Conservation (phyloP, 2,797 vertebrate genomes). For the Gambelia wislizenii region DNA sequence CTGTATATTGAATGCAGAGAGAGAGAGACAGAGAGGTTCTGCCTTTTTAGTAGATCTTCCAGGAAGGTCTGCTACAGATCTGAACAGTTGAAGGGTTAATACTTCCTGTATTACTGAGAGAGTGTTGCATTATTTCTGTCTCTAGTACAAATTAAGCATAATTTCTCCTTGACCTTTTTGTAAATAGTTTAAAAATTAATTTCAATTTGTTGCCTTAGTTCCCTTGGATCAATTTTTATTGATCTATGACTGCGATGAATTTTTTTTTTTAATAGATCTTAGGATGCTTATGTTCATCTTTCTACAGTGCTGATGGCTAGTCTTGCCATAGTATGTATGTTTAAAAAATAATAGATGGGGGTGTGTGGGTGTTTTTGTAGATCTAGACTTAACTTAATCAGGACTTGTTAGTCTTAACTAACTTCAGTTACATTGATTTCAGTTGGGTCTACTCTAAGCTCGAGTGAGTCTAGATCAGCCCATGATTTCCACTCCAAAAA, state of each 20-base stretch:
- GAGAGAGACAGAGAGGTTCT: no score
- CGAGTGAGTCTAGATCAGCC: neutral
- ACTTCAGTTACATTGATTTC: neutral
- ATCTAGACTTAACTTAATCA: neutral
- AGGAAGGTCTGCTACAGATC: neutral
- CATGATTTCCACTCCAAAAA: neutral
- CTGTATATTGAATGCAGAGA: neutral
- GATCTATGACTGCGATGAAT: no score
- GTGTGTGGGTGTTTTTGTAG: neutral
- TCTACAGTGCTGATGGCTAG: no score
- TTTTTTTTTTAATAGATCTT: no score
- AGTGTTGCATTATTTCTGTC: neutral
- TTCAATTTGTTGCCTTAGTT: no score
- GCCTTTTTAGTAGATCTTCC: neutral
- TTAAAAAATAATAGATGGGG: no score
- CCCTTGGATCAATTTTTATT: no score
- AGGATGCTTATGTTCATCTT: no score
- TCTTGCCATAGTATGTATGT: no score
- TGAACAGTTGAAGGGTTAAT: neutral
- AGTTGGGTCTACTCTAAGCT: neutral
- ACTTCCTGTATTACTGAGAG: neutral
- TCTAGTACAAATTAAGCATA: neutral
- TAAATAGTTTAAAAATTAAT: no score
- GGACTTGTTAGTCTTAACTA: neutral
- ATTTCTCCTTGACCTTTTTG: no score